Percentiles rank a stretch among this genome's conserved stretches.
phyloP scores from a whole-genome alignment of 2,797 vertebrate genomes.

The Morelia viridis region DNA sequence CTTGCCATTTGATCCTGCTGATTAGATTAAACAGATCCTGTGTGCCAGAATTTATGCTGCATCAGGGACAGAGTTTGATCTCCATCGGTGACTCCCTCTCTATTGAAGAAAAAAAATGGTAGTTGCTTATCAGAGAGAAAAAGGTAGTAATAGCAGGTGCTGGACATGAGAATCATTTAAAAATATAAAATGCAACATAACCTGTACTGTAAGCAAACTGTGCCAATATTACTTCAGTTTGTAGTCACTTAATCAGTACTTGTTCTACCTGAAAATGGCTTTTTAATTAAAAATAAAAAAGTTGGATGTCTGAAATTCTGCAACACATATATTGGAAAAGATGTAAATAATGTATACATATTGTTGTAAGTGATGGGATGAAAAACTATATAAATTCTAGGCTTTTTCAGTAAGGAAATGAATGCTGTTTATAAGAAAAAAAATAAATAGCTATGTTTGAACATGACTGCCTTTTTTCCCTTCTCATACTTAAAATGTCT shows the following conservation, averaged over 20 bases:
- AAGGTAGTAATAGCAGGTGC: neutral
- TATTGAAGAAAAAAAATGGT: neutral
- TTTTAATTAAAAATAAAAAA: conserved; percentile 63
- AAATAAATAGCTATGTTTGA: conserved; percentile 89
- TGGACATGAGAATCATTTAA: conserved; percentile 34
- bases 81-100: neutral
- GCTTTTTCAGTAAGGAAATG: conserved; percentile 71
- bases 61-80: neutral
- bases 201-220: conserved; percentile 63
- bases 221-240: conserved; percentile 68
- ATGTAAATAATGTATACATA: conserved; percentile 87
- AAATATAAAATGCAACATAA: conserved; percentile 25
- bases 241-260: conserved; percentile 48
- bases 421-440: conserved; percentile 87
- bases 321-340: conserved; percentile 75
- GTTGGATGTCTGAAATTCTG: conserved; percentile 75
- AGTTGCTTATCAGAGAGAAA: conserved; percentile 13
- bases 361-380: conserved; percentile 75
- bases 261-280: conserved; percentile 56
- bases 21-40: neutral
- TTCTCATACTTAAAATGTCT: neutral
- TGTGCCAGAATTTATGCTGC: neutral
- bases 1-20: neutral
- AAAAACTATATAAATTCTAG: conserved; percentile 83
- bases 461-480: conserved; percentile 58